A percentile compares a stretch with the other conserved stretches of the same genome.
Conservation (phyloP, 1,140 invertebrate genomes). For the Conopomorpha cramerella region DNA sequence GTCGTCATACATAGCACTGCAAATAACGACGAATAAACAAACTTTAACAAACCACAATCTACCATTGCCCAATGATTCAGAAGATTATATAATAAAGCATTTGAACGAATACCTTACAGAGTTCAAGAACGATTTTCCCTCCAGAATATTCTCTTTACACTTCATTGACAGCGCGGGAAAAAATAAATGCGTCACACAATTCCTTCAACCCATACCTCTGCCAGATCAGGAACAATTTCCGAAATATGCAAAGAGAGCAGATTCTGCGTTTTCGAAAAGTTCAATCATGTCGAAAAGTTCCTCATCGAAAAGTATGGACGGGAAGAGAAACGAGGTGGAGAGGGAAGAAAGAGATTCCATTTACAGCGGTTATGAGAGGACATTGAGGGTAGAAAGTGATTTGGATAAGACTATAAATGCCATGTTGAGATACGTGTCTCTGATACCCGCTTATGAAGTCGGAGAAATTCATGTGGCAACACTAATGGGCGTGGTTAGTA, state of each 20-base stretch:
- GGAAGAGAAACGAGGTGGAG: slow-evolving; percentile 12
- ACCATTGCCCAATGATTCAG: slow-evolving; percentile 20
- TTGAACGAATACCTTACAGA: slow-evolving; percentile 33
- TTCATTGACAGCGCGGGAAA: slow-evolving; percentile 34
- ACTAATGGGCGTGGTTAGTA: slow-evolving; percentile 31
- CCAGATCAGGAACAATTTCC: slow-evolving; percentile 26
- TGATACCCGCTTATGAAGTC: slow-evolving; percentile 41
- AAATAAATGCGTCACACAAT: slow-evolving; percentile 39
- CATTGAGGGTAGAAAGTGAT: slow-evolving; percentile 13
- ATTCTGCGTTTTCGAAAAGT: slow-evolving; percentile 33
- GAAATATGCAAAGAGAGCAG: slow-evolving; percentile 23
- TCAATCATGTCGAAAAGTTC: slow-evolving; percentile 34
- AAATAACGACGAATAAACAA: slow-evolving; percentile 19
- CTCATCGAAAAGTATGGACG: slow-evolving; percentile 28
- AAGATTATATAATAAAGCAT: slow-evolving; percentile 30
- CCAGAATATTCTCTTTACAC: slow-evolving; percentile 29
- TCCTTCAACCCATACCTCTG: slow-evolving; percentile 28
- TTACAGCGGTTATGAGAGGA: slow-evolving; percentile 13
- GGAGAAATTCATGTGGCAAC: slow-evolving; percentile 28
- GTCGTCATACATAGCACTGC: slow-evolving; percentile 23
- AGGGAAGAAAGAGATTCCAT: slow-evolving; percentile 17
- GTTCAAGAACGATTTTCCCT: slow-evolving; percentile 37
- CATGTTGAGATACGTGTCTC: slow-evolving; percentile 30
- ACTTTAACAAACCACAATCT: slow-evolving; percentile 14
- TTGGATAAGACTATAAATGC: slow-evolving; percentile 18